These are phyloP conservation scores for Pachyuromys duprasi DNA, from an alignment of 2,797 vertebrate species.

Conservation along the genomic window DNA sequence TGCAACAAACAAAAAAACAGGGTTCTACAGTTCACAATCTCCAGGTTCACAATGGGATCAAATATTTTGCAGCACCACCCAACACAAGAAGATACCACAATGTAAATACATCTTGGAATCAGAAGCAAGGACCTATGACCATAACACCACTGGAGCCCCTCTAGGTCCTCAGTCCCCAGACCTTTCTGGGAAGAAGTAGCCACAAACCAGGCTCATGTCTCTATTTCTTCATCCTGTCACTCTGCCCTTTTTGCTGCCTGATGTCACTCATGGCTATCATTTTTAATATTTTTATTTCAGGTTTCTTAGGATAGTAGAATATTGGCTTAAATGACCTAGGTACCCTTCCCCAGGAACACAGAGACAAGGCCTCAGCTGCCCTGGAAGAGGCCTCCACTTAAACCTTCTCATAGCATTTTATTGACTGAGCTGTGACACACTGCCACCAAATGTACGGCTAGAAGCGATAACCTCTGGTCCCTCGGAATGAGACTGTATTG, in stretches of 20 bases:
- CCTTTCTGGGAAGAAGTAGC: not conserved
- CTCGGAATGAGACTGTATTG: not conserved
- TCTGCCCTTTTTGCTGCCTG: not conserved
- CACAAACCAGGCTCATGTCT: not conserved
- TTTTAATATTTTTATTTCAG: not conserved
- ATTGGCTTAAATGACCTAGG: not conserved
- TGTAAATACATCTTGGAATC: not conserved
- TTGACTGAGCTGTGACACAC: not conserved
- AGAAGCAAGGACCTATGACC: not conserved
- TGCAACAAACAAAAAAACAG: too few relatives aligned
- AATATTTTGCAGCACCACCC: too few relatives aligned
- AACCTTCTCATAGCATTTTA: not conserved
- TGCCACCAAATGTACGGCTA: too few relatives aligned
- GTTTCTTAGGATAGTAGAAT: not conserved
- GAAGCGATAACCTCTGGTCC: not conserved
- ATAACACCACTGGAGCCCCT: accelerated
- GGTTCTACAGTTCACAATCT: too few relatives aligned
- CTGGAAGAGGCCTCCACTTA: not conserved
- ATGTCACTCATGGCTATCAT: not conserved
- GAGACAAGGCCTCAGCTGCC: not conserved
- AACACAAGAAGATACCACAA: not conserved
- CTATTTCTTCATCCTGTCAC: not conserved
- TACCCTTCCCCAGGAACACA: not conserved
- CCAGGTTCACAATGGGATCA: too few relatives aligned
- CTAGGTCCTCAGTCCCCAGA: not conserved